phyloP scores from a whole-genome alignment of 1,140 invertebrate genomes.

The Geopemphigus sp. region DNA sequence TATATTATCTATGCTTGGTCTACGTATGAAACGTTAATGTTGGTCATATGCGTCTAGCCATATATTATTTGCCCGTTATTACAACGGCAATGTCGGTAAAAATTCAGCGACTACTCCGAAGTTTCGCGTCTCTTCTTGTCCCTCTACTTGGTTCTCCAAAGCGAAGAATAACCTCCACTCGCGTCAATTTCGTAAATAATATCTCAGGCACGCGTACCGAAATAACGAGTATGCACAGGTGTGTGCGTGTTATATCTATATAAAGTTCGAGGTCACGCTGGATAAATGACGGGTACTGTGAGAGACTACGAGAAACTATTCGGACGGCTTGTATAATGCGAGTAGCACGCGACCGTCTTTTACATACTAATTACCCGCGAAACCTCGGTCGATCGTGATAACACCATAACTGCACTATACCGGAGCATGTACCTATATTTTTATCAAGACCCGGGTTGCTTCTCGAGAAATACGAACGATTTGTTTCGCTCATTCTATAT shows the following conservation, averaged over 20 bases:
- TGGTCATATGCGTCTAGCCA: no score
- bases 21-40: no score
- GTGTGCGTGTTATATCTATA: no score
- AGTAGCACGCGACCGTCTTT: not conserved
- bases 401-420: no score
- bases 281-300: not conserved
- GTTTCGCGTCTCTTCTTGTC: constrained; percentile 3
- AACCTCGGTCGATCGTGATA: not conserved
- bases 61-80: no score
- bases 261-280: not conserved
- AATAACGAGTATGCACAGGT: not conserved
- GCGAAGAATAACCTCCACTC: not conserved
- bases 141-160: no score
- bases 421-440: no score
- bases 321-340: not conserved
- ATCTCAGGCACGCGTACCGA: constrained; percentile 1
- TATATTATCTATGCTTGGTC: no score
- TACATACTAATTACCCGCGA: constrained; percentile 36
- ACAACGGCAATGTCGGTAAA: no score
- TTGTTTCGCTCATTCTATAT: no score
- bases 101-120: not conserved
- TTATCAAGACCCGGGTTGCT: no score
- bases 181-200: constrained; percentile 12
- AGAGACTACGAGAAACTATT: not conserved
- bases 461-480: no score